phyloP scores from a whole-genome alignment of 2,888 invertebrate species.

The Drosophila quinaria region DNA sequence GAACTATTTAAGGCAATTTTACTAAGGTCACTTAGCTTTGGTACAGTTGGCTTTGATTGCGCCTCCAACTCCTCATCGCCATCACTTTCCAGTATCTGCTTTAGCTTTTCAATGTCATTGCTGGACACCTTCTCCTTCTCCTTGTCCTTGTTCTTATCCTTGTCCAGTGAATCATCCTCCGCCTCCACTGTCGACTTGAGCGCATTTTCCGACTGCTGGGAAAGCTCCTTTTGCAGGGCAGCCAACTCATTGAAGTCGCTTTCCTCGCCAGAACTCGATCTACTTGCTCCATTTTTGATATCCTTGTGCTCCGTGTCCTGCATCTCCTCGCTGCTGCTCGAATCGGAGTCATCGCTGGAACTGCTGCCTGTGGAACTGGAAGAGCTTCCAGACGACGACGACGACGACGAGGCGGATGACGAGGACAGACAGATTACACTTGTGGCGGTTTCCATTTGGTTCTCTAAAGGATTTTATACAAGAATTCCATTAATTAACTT shows the following conservation, averaged over 20 bases:
- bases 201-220: constrained; percentile 49
- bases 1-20: constrained; percentile 86
- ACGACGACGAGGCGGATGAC: constrained; percentile 16
- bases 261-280: constrained; percentile 47
- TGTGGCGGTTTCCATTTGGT: neutral
- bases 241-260: constrained; percentile 80
- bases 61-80: constrained; percentile 18
- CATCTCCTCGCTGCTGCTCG: constrained; percentile 11
- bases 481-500: too few relatives aligned
- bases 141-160: too few relatives aligned
- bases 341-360: constrained; percentile 13
- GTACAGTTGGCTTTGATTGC: constrained; percentile 64
- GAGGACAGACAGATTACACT: constrained; percentile 23
- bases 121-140: constrained; percentile 40
- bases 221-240: constrained; percentile 80
- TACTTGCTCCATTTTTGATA: neutral
- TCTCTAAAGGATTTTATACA: neutral
- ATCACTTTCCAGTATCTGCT: constrained; percentile 81
- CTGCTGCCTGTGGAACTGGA: constrained; percentile 44
- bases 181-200: neutral
- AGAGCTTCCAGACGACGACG: constrained; percentile 44
- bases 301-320: too few relatives aligned
- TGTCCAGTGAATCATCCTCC: neutral
- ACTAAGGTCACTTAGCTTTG: constrained; percentile 86
- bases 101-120: constrained; percentile 80